Conservation (phyloP, 2,113 vertebrate genomes). For the Pungitius pungitius region DNA sequence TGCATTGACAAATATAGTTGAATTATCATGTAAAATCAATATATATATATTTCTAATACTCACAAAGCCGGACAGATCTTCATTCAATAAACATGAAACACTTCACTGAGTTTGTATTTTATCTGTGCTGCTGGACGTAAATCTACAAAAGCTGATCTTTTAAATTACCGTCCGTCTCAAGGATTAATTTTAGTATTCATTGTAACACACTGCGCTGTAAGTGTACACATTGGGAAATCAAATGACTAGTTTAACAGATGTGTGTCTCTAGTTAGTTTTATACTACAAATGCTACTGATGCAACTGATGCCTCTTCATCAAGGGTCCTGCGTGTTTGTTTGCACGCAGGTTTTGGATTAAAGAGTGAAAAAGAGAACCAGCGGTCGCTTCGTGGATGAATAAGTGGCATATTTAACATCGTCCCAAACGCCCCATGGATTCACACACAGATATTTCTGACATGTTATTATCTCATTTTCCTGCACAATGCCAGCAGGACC, state of each 20-base stretch:
- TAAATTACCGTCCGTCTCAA: background rate
- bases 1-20: no score
- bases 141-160: conserved; percentile 18
- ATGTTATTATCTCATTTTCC: conserved; percentile 41
- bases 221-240: conserved; percentile 30
- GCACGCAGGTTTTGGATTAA: conserved; percentile 1
- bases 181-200: conserved; percentile 49
- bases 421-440: conserved; percentile 36
- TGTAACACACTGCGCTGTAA: conserved; percentile 30
- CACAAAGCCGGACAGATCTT: background rate
- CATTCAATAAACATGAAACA: background rate
- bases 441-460: conserved; percentile 24
- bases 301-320: background rate
- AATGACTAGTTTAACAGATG: no score
- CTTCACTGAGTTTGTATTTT: background rate
- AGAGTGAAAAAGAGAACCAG: background rate
- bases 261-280: background rate
- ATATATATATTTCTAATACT: background rate
- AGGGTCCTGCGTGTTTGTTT: background rate
- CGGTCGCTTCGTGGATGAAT: conserved; percentile 15
- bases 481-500: conserved; percentile 26
- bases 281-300: background rate
- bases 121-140: background rate
- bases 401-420: no score
- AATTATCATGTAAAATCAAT: background rate